Evolutionary conservation across 2,113 vertebrate genomes (phyloP).

Genomic region (Eurypyga helias): DNA sequence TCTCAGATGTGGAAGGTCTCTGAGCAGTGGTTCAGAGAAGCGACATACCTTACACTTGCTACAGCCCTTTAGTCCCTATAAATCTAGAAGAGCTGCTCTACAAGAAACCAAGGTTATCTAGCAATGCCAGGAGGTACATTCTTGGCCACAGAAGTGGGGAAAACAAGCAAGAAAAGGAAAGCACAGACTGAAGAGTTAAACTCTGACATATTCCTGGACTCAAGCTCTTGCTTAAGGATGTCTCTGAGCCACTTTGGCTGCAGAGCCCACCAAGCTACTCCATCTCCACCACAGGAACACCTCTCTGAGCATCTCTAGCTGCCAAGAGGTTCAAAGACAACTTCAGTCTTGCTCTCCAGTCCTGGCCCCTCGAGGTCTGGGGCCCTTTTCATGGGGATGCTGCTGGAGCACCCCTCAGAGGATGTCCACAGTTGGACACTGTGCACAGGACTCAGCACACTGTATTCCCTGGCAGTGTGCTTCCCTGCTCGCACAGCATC

Average conservation of each 20-base stretch:
- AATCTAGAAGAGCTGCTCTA: background rate
- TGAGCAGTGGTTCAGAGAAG: background rate
- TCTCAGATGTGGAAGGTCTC: background rate
- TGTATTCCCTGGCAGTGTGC: accelerated
- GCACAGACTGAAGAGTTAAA: background rate
- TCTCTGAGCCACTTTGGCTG: background rate
- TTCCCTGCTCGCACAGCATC: background rate
- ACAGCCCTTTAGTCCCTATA: background rate
- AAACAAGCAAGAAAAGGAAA: background rate
- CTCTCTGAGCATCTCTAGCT: background rate
- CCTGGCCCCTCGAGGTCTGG: no score
- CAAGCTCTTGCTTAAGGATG: background rate
- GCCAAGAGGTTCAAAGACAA: background rate
- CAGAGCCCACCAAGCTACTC: accelerated
- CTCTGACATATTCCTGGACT: background rate
- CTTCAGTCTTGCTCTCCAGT: background rate
- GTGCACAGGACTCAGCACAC: background rate
- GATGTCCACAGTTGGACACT: accelerated
- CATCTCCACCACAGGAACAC: background rate
- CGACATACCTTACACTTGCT: background rate
- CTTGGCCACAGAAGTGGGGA: background rate
- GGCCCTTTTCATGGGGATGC: background rate
- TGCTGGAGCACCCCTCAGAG: background rate
- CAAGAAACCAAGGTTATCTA: background rate
- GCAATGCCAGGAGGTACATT: background rate